Evolutionary conservation across 2,797 vertebrate genomes (phyloP), one percentile per base, ranked within the genome.

Genomic region (Ptychadena robeensis): DNA sequence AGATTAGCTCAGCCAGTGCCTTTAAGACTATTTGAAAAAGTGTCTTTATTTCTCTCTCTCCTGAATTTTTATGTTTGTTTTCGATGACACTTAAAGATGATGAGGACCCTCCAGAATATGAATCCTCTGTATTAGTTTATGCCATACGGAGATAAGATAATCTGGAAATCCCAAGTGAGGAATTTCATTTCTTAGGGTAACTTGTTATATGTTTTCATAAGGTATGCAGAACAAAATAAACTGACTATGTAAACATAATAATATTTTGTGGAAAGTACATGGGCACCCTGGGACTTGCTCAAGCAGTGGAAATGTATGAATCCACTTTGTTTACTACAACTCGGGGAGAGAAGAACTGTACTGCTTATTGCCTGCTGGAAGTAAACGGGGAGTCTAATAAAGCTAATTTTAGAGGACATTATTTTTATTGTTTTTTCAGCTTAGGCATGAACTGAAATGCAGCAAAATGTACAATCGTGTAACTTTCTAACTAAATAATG

Each of bases 191-290:
- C 71, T 70, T 44, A 61, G 53, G 30, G 65, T 53, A 75, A 85
- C 81, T 77, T 76, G 65, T 70, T 85, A 44, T 76, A 80, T 68
- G 67, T 85, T 80, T 80, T 73, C 66, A 80, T 70, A 85, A 85
- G 48, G 78, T 44, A 68, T 72, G 63, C 35, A 75, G 66, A 75
- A 85, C 30, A 85, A 76, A 85, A 85, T 80, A 85, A 80, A 85
- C 82, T 70, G 72, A 31, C 77, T 85, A 80, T 75, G 78, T 80
- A 85, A 85, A 85, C 82, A 85, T 80, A 80, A 84, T 84, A 85
- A 75, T 85, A 80, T 80, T 80, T 85, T 64, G 53, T 66, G 35
- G 82, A 83, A 79, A 74, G 82, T 85, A 85, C 78, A 85, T 80
- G 61, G 78, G 82, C 71, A 65, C 66, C 82, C 71, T 80, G 82